A percentile compares a stretch with the other conserved stretches of the same genome.
Conservation (phyloP, 2,113 vertebrate genomes). For the Hucho hucho region DNA sequence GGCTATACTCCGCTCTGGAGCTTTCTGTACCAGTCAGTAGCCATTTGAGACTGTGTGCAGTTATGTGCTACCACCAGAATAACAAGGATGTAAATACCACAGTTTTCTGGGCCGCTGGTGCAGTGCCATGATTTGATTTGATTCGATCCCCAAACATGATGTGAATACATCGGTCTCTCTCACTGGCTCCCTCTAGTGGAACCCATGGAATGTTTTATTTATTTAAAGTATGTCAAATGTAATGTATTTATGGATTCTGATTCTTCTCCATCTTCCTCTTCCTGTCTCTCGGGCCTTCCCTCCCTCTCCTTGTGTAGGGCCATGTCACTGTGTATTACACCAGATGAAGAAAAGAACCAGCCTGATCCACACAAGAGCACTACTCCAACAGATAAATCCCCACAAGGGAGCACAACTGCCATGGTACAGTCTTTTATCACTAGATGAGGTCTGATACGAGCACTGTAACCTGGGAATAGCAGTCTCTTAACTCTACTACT, state of each 20-base stretch:
- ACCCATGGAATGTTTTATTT: background rate
- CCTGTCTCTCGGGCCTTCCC: constrained; percentile 7
- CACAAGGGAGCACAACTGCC: constrained; percentile 81
- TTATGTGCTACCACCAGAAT: too few species aligned
- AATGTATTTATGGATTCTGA: background rate
- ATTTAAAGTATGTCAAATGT: background rate
- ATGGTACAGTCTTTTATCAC: constrained; percentile 73
- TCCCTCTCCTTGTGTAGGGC: constrained; percentile 66
- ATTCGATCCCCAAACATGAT: constrained; percentile 22
- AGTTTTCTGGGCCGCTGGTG: constrained; percentile 46
- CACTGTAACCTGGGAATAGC: background rate
- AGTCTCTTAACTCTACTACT: background rate
- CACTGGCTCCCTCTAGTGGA: constrained; percentile 60
- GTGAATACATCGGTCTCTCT: constrained; percentile 13
- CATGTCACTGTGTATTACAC: constrained; percentile 77
- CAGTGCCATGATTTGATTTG: constrained; percentile 57
- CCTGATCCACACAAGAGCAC: constrained; percentile 74
- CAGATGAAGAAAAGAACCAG: constrained; percentile 84
- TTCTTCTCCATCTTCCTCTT: constrained; percentile 3
- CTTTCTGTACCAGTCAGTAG: background rate
- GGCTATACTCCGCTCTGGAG: background rate
- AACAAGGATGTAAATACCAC: constrained; percentile 13
- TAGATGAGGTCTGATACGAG: background rate
- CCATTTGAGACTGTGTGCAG: background rate
- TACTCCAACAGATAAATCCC: constrained; percentile 64